A percentile compares a stretch with the other conserved stretches of the same genome.
These are phyloP conservation scores for Noctilio leporinus DNA, from an alignment of 2,113 vertebrate species.

Conservation along the genomic window DNA sequence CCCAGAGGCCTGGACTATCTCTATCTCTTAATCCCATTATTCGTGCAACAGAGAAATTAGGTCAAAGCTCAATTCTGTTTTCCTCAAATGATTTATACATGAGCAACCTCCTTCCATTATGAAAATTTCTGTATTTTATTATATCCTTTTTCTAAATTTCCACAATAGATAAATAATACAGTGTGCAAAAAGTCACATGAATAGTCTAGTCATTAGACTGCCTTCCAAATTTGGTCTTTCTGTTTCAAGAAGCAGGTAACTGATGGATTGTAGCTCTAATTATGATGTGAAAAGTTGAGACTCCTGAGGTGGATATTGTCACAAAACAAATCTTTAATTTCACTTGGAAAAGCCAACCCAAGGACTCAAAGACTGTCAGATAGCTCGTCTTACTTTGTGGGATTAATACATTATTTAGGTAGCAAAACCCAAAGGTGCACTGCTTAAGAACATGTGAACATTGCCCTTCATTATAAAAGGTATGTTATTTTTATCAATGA, in stretches of 20 bases:
- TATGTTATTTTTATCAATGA: background rate
- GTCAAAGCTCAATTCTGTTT: conserved; percentile 40
- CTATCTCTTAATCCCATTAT: background rate
- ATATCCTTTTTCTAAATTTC: background rate
- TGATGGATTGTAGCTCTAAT: background rate
- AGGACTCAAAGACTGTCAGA: background rate
- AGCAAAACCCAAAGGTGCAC: background rate
- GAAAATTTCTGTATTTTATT: conserved; percentile 22
- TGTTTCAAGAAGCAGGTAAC: background rate
- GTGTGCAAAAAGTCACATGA: background rate
- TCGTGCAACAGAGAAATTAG: background rate
- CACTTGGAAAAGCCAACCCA: background rate
- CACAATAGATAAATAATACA: background rate
- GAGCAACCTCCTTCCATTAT: background rate
- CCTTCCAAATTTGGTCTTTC: background rate
- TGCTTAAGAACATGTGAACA: background rate
- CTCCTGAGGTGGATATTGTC: background rate
- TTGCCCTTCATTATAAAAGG: background rate
- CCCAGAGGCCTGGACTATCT: background rate
- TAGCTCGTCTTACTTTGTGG: background rate
- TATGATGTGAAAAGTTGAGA: background rate
- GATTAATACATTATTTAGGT: conserved; percentile 11
- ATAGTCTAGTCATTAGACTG: background rate
- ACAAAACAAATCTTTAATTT: background rate
- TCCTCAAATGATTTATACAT: conserved; percentile 17